A percentile compares a stretch with the other conserved stretches of the same genome.
Conservation (phyloP, 2,797 vertebrate genomes). For the Acanthurus leucopareius region DNA sequence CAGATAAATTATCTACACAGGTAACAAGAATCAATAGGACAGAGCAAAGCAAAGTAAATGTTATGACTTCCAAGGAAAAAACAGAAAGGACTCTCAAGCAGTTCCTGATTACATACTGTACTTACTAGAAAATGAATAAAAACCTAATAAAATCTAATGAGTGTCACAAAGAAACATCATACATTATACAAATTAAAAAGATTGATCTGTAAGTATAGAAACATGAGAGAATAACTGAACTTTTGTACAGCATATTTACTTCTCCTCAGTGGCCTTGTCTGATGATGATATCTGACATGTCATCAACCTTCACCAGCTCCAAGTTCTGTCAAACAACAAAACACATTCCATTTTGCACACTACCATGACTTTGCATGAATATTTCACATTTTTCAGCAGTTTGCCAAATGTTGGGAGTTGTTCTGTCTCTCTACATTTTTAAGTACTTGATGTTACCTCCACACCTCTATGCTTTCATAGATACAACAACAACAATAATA, state of each 20-base stretch:
- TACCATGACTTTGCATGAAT: neutral
- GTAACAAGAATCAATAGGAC: constrained; percentile 4
- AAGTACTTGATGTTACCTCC: no score
- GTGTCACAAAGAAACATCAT: neutral
- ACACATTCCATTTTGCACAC: neutral
- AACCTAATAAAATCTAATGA: neutral
- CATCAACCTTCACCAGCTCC: constrained; percentile 89
- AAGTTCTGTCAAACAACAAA: constrained; percentile 86
- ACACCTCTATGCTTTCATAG: no score
- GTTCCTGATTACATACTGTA: neutral
- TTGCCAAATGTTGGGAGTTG: no score
- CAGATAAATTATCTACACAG: constrained; percentile 51
- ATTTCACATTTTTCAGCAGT: neutral
- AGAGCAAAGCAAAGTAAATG: constrained; percentile 18
- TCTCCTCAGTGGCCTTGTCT: constrained; percentile 82
- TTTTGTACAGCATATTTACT: neutral
- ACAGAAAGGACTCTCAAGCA: neutral
- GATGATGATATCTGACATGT: constrained; percentile 94
- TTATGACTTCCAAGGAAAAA: neutral
- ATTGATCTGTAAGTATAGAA: constrained; percentile 4
- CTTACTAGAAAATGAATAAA: constrained; percentile 11
- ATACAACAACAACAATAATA: no score
- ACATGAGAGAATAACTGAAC: neutral
- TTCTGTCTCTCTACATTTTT: no score
- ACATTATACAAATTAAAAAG: constrained; percentile 17